phyloP scores from a whole-genome alignment of 2,113 vertebrate species.

The Eretmochelys imbricata region DNA sequence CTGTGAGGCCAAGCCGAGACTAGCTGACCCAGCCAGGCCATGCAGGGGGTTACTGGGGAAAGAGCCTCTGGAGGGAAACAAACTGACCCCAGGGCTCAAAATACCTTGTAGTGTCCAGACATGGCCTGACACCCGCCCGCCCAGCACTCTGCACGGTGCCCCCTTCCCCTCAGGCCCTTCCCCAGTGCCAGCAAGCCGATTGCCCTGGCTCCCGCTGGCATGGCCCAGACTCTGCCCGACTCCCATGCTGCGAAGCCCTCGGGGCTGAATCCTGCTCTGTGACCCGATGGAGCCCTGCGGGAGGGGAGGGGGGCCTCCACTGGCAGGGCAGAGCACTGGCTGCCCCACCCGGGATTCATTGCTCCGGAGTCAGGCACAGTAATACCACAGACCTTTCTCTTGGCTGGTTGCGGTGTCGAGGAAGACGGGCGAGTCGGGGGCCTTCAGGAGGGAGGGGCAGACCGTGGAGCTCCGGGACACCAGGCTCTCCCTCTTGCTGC shows the following conservation, averaged over 20 bases:
- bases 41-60: neutral
- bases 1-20: neutral
- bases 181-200: accelerated
- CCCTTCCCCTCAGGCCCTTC: too few species aligned
- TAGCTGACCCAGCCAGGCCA: neutral
- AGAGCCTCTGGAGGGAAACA: neutral
- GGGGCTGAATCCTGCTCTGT: neutral
- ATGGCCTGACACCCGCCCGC: neutral
- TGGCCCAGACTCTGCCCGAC: neutral
- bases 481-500: slow-evolving; percentile 76
- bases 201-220: neutral
- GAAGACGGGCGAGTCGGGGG: slow-evolving; percentile 79
- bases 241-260: neutral
- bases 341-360: too few species aligned
- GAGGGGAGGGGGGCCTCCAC: neutral
- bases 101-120: neutral
- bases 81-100: neutral
- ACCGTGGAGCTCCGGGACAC: slow-evolving; percentile 78
- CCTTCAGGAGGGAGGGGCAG: slow-evolving; percentile 69
- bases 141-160: too few species aligned
- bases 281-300: accelerated
- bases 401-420: slow-evolving; percentile 49
- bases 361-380: neutral
- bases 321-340: too few species aligned
- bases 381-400: slow-evolving; percentile 78